Evolutionary conservation across 2,113 vertebrate genomes (phyloP).

Genomic region (Upupa epops): DNA sequence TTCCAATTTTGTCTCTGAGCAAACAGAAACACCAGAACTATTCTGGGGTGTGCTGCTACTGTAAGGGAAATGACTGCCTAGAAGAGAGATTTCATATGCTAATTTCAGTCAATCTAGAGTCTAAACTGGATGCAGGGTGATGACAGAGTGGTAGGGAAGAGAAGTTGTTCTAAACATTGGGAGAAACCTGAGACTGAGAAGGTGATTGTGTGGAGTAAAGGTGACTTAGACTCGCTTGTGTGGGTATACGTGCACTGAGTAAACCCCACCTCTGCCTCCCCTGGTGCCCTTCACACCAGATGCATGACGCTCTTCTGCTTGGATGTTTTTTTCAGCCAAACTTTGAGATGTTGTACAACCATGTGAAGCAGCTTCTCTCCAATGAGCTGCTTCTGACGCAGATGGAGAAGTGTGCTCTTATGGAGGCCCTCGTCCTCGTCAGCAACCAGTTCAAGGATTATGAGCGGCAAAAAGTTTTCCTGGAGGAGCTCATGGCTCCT

Average conservation of each 20-base stretch:
- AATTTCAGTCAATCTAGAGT: background rate
- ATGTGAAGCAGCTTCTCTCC: conserved; percentile 87
- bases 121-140: background rate
- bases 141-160: background rate
- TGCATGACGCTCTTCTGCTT: background rate
- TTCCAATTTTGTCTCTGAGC: background rate
- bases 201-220: background rate
- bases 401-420: conserved; percentile 92
- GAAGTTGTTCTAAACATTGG: background rate
- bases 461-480: conserved; percentile 87
- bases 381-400: conserved; percentile 83
- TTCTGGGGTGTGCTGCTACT: background rate
- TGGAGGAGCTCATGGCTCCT: conserved; percentile 89
- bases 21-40: background rate
- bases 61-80: background rate
- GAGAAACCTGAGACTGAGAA: background rate
- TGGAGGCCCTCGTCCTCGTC: conserved; percentile 93
- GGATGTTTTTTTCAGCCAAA: conserved; percentile 80
- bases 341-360: conserved; percentile 91
- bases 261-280: background rate
- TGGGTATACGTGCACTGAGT: background rate
- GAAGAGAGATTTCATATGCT: background rate
- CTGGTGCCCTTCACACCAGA: background rate
- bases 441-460: conserved; percentile 97
- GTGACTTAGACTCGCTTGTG: background rate